Base-by-base conservation (phyloP, 2,113 vertebrate species). In the Paraplagusia blochii region DNA sequence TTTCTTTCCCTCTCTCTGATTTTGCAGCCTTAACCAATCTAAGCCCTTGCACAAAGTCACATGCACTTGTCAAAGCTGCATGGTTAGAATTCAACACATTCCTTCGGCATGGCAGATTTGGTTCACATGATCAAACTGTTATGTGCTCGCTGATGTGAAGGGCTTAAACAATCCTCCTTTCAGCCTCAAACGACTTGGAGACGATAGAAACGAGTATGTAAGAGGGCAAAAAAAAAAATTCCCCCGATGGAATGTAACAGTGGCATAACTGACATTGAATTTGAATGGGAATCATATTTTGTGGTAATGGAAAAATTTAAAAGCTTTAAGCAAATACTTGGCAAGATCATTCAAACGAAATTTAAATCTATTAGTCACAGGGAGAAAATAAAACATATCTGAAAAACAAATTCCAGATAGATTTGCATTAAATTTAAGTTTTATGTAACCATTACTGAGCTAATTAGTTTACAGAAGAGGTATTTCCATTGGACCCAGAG, bases 41-140 rank as follows among this genome's bases (percentile, higher is more conserved):
- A 5, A 67, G 68, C 57, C 56, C 56, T 66, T 19, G 39, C 69
- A 60, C 61, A 46, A 45, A 88, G 87, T 91, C 89, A 88, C 89
- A 90, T 88, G 88, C 79, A 75, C 81, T 86, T 79, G 89, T 85
- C 85, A 87, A 89, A 90, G 85, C 81, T 51, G 63, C 84, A 81
- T 88, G 65, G 74, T 84, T 90, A 72, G 73, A 87, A 91, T 92
- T 89, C 88, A 88, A 90, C 88, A 88, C 89, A 92, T 91, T 91
- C 88, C 83, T 88, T 76, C 81, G 76, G 68, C 77, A 71, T 78
- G 82, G 88, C 81, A 78, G 72, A 63, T 81, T 81, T 53, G 53
- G 69, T 85, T 86, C 83, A 84, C 87, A 90, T 88, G 87, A 89
- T 77, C 68, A 69, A 50, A 63, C 69, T 54, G 73, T 63, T 77